Evolutionary conservation across 2,888 invertebrate species (phyloP), one percentile per base, ranked within the genome.

Genomic region (Metopia argyrocephala): DNA sequence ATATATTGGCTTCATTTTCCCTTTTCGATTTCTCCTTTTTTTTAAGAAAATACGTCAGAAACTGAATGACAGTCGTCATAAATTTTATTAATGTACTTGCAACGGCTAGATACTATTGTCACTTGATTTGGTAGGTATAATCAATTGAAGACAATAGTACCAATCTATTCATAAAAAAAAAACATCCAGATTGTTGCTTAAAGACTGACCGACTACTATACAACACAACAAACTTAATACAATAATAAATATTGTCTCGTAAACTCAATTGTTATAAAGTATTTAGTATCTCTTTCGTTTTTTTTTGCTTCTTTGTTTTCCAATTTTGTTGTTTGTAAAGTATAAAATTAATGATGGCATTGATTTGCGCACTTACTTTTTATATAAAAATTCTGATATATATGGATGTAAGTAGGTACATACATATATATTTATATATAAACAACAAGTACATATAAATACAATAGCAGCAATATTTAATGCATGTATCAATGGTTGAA

Each of bases 101-200:
- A n/a, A 61, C 15, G 50, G 5, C 31, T 61, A 9, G 21, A 62
- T 23, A 20, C 31, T 31, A 45, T 61, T 71, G 65, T 66, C 65
- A 46, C 54, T 62, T 52, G 48, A 62, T 62, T 71, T 69, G 56
- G 64, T 64, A n/a, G n/a, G n/a, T n/a, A n/a, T n/a, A 71, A 66
- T 52, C 48, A 64, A 73, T 71, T 73, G 59, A 56, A 38, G 27
- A 57, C 61, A 48, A 21, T n/a, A 31, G 12, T 27, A 66, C 50
- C 38, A 64, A 38, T 12, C 15, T 38, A 3, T 15, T 12, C 15
- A 38, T 38, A 12, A 15, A 38, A 38, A 38, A 15, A 15, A 15
- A 38, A 38, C 38, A 15, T 38, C n/a, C n/a, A n/a, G 38, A 38
- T 3, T 38, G 12, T 38, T 15, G 6, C 12, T 38, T n/a, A n/a